phyloP scores from a whole-genome alignment of 1,140 invertebrate genomes.

The Pollicipes pollicipes region DNA sequence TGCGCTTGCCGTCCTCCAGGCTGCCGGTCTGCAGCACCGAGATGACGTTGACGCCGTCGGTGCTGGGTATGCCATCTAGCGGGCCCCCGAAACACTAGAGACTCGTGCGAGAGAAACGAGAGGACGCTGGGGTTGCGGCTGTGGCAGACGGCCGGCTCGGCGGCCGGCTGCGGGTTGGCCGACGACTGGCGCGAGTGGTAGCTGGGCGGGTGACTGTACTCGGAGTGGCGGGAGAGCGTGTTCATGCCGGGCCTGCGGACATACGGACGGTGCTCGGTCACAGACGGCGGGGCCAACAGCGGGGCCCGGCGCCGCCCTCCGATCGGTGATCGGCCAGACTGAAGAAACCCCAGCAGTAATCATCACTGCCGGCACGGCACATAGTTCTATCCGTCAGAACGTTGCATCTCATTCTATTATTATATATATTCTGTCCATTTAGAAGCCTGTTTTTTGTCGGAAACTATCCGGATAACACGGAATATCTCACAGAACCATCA shows the following conservation, averaged over 20 bases:
- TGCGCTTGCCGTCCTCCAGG: background rate
- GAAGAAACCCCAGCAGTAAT: no score
- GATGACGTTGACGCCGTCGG: background rate
- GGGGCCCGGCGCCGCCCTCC: no score
- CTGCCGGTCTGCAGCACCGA: background rate
- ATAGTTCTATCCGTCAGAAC: no score
- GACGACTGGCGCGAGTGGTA: constrained; percentile 19
- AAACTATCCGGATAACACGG: no score
- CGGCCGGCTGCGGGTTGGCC: constrained; percentile 13
- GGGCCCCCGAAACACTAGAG: constrained; percentile 8
- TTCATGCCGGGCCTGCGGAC: constrained; percentile 8
- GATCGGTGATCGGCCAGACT: no score
- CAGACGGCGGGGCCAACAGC: no score
- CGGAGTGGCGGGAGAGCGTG: constrained; percentile 17
- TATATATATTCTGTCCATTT: no score
- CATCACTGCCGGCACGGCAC: no score
- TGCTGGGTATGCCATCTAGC: background rate
- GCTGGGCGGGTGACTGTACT: constrained; percentile 19
- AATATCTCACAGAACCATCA: no score
- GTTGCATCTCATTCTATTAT: no score
- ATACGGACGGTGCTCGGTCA: no score
- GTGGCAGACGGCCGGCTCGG: constrained; percentile 20
- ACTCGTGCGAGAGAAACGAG: constrained; percentile 17
- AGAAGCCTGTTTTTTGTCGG: no score
- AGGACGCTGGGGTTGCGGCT: constrained; percentile 25